phyloP scores from a whole-genome alignment of 2,888 invertebrate genomes.

The Oligia fasciuncula region DNA sequence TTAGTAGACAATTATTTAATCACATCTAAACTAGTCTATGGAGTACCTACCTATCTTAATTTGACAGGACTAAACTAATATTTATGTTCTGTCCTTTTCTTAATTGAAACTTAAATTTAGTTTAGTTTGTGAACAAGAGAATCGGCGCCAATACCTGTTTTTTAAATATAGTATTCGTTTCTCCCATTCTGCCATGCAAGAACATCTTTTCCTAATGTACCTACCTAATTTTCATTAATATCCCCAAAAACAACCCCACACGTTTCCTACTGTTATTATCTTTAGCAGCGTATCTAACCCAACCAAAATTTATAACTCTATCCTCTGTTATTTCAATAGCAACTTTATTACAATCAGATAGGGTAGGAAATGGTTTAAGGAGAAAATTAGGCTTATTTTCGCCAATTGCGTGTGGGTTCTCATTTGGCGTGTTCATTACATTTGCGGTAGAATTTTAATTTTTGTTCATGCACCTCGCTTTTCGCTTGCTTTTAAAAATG shows the following conservation, averaged over 20 bases:
- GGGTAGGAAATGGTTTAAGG: constrained; percentile 12
- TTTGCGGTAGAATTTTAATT: constrained; percentile 64
- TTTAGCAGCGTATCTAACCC: constrained; percentile 53
- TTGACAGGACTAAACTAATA: no score
- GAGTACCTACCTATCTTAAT: no score
- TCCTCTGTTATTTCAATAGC: background rate
- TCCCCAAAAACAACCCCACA: constrained; percentile 47
- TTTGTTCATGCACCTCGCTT: constrained; percentile 32
- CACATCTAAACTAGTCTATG: no score
- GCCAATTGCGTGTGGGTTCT: constrained; percentile 64
- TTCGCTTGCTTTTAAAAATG: background rate
- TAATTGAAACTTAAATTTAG: no score
- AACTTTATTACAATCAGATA: constrained; percentile 33
- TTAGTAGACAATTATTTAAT: no score
- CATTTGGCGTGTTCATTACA: constrained; percentile 65
- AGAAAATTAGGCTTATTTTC: constrained; percentile 55
- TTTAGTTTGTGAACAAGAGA: no score
- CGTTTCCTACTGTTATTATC: constrained; percentile 60
- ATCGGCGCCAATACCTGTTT: background rate
- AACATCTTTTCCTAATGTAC: constrained; percentile 34
- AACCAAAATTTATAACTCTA: constrained; percentile 63
- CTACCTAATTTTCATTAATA: constrained; percentile 56
- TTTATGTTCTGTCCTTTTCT: no score
- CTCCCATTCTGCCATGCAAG: constrained; percentile 5
- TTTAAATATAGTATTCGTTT: background rate